Percentiles rank a stretch among this genome's conserved stretches.
Evolutionary conservation across 2,797 vertebrate genomes (phyloP).

Genomic region (Sciurus carolinensis): DNA sequence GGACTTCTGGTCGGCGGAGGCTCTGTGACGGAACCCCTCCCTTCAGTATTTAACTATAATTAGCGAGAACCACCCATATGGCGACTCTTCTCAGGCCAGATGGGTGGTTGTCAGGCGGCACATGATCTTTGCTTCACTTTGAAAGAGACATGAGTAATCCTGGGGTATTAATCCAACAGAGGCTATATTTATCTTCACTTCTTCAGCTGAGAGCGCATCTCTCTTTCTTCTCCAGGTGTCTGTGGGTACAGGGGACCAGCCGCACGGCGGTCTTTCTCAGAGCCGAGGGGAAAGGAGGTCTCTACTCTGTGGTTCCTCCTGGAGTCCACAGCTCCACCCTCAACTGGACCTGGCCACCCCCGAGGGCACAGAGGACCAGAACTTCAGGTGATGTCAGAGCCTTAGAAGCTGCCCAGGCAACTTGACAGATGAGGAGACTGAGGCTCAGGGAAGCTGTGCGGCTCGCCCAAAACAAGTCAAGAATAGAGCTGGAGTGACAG

Average conservation of each 20-base stretch:
- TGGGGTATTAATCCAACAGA: conserved; percentile 89
- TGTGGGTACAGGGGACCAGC: neutral
- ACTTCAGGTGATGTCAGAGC: neutral
- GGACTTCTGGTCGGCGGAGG: conserved; percentile 40
- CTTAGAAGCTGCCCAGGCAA: neutral
- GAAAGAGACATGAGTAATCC: conserved; percentile 91
- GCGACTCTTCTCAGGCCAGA: conserved; percentile 89
- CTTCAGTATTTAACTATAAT: conserved; percentile 89
- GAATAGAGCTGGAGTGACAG: neutral
- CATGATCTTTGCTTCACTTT: conserved; percentile 90
- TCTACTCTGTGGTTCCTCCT: neutral
- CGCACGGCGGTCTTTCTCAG: neutral
- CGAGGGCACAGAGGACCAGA: neutral
- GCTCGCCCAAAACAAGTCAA: neutral
- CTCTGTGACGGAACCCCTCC: conserved; percentile 77
- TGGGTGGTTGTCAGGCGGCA: conserved; percentile 89
- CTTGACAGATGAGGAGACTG: neutral
- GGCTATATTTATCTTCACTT: conserved; percentile 89
- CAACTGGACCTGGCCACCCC: neutral
- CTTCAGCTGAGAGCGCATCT: conserved; percentile 84
- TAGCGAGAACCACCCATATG: conserved; percentile 89
- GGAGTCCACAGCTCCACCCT: neutral
- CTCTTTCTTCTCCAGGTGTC: conserved; percentile 83
- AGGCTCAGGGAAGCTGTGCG: neutral
- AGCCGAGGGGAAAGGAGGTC: neutral